These are phyloP conservation scores for Vimba vimba DNA, from an alignment of 2,113 vertebrate species.

Conservation along the genomic window DNA sequence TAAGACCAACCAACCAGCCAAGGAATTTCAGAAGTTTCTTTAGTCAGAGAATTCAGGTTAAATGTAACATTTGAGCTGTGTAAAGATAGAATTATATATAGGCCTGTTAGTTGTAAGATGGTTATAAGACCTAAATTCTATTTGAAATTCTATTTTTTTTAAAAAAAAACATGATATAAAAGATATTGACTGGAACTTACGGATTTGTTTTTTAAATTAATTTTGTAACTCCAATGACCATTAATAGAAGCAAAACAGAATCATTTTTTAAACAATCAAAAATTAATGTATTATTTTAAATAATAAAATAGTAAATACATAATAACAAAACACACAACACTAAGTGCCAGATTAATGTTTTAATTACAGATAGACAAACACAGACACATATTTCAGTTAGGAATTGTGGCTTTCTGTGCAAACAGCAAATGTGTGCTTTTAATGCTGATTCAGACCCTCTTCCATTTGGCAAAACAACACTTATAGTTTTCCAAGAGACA, in stretches of 20 bases:
- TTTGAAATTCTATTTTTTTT: neutral
- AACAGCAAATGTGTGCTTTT: neutral
- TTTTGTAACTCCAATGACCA: neutral
- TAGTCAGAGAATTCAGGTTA: neutral
- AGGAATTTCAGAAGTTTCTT: neutral
- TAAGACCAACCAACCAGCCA: no score
- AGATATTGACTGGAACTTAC: neutral
- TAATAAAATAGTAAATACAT: neutral
- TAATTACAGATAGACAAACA: constrained; percentile 17
- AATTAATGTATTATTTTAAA: neutral
- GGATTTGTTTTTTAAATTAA: neutral
- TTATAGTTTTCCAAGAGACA: neutral
- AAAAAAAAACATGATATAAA: neutral
- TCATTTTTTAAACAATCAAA: neutral
- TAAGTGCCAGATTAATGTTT: neutral
- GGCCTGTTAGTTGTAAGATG: no score
- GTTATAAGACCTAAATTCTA: neutral
- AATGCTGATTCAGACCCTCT: neutral
- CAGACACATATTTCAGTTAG: constrained; percentile 28
- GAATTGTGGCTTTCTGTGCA: constrained; percentile 30
- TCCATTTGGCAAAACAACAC: constrained; percentile 1
- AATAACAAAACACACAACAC: neutral
- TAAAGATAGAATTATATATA: neutral
- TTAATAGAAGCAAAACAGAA: neutral
- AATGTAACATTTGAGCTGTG: neutral